These are phyloP conservation scores for Corythoichthys intestinalis DNA, from an alignment of 2,113 vertebrate genomes.

Conservation along the genomic window DNA sequence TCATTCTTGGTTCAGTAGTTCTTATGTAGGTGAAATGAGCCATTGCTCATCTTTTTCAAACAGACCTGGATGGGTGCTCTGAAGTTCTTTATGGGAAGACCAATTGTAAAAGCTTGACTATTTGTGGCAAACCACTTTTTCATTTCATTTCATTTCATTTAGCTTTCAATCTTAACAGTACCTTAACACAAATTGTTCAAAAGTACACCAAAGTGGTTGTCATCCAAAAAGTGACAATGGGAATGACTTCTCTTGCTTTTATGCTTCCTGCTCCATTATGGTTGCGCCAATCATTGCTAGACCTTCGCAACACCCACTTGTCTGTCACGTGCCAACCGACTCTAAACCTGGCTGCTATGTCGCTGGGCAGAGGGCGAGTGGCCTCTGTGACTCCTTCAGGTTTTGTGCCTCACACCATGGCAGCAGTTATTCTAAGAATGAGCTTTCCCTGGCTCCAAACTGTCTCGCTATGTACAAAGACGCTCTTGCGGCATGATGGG, in stretches of 20 bases:
- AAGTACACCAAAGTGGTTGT: too few relatives aligned
- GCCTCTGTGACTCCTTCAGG: conserved; percentile 27
- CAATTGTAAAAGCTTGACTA: too few relatives aligned
- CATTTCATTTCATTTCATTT: too few relatives aligned
- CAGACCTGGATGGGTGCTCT: not conserved
- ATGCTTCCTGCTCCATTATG: conserved; percentile 21
- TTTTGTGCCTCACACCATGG: conserved; percentile 9
- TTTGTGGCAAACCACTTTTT: too few relatives aligned
- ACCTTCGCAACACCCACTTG: conserved; percentile 40
- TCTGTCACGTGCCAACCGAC: conserved; percentile 32
- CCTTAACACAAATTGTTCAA: too few relatives aligned
- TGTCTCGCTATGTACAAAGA: conserved; percentile 35
- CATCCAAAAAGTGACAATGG: not conserved
- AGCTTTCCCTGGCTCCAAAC: conserved; percentile 35
- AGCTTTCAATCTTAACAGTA: too few relatives aligned
- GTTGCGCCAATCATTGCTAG: conserved; percentile 37
- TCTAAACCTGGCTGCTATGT: conserved; percentile 34
- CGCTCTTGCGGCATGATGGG: conserved; percentile 12
- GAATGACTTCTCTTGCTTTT: conserved; percentile 4
- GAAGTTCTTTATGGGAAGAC: too few relatives aligned
- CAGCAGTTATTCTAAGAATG: conserved; percentile 41
- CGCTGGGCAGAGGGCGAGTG: conserved; percentile 38
- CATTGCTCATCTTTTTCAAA: not conserved
- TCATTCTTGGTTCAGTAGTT: not conserved
- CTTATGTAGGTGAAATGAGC: not conserved